Evolutionary conservation across 2,888 invertebrate genomes (phyloP), one percentile per base, ranked within the genome.

Genomic region (Eupithecia dodoneata): DNA sequence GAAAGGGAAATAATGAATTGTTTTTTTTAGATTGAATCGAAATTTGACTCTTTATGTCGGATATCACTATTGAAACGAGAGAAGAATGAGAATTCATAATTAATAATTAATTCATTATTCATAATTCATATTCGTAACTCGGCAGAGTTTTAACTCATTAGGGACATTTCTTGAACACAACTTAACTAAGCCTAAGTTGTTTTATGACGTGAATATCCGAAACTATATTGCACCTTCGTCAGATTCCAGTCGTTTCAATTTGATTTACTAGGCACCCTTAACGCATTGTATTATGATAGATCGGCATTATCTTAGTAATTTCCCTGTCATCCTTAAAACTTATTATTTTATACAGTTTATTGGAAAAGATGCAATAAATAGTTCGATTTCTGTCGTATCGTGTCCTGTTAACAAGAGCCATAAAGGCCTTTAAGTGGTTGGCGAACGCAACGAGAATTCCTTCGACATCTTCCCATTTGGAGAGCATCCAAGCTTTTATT

Each of bases 401-500:
- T 83, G 82, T 86, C 82, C 82, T 81, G 15, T 71, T 71, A 75
- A 47, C 6, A 41, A 70, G 63, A 74, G 70, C 66, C 74, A 76
- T 79, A 79, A 79, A 79, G 83, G 81, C 79, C 67, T 78, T 80
- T 78, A 81, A 82, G 82, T 82, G 80, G 81, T 82, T 80, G 81
- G 81, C 80, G 81, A 80, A 78, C 81, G 80, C 80, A 79, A 79
- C 79, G 80, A 85, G 86, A 87, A 87, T 88, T 89, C 84, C 87
- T 85, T 82, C 86, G 84, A 86, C 88, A 87, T 89, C 88, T 89
- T 89, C 88, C 88, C 89, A 91, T 92, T 93, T 94, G 93, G 94
- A 94, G 89, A 81, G 85, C 87, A 83, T 92, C 93, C 94, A 93
- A 93, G 87, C 88, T 90, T 92, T 93, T 92, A 92, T 91, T 91